Evolutionary conservation across 2,797 vertebrate genomes (phyloP).

Genomic region (Neosalanx taihuensis): DNA sequence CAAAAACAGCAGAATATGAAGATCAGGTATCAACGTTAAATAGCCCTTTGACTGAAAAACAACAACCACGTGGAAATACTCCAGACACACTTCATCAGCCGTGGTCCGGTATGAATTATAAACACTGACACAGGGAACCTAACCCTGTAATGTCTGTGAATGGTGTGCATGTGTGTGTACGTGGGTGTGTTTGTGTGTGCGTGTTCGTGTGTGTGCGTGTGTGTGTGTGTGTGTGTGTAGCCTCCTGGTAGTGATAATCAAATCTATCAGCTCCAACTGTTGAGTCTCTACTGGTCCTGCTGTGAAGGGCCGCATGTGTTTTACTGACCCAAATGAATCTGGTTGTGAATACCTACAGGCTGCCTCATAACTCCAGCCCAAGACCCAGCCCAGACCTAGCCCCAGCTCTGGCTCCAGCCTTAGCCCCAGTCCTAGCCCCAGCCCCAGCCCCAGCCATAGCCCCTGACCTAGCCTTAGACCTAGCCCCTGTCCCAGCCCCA

Average conservation of each 20-base stretch:
- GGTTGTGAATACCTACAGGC: constrained; percentile 28
- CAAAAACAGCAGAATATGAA: constrained; percentile 42
- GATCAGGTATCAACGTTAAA: constrained; percentile 51
- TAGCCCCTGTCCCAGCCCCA: constrained; percentile 3
- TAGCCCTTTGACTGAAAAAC: constrained; percentile 40
- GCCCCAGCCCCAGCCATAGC: constrained; percentile 3
- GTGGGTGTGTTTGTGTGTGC: constrained; percentile 8
- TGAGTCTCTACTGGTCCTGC: constrained; percentile 19
- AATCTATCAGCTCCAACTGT: constrained; percentile 34
- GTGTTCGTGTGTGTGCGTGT: not conserved
- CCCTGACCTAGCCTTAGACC: constrained; percentile 8
- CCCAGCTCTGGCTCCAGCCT: not conserved
- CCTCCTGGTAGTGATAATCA: constrained; percentile 31
- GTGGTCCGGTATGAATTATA: constrained; percentile 40
- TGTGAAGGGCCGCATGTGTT: constrained; percentile 26
- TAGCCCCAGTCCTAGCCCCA: not conserved
- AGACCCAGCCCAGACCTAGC: not conserved
- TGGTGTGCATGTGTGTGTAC: not conserved
- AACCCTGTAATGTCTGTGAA: constrained; percentile 35
- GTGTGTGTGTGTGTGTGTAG: constrained; percentile 11
- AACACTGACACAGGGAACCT: constrained; percentile 52
- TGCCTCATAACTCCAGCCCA: not conserved
- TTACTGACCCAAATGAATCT: constrained; percentile 31
- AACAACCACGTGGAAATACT: constrained; percentile 60
- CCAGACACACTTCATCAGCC: constrained; percentile 56